Percentiles rank a stretch among this genome's conserved stretches.
phyloP scores from a whole-genome alignment of 2,888 invertebrate genomes.

The Macropis europaea region DNA sequence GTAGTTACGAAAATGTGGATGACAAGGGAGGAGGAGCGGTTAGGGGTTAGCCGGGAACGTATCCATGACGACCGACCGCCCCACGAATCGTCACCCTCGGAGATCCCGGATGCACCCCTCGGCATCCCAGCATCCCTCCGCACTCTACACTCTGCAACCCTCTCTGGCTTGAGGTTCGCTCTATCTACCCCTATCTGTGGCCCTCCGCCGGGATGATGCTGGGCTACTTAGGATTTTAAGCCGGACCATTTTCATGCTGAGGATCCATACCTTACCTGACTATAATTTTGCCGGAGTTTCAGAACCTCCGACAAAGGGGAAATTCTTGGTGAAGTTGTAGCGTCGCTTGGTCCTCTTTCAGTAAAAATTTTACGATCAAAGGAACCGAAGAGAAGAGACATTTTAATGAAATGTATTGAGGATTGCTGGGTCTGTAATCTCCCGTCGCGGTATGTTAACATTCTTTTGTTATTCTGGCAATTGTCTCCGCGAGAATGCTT shows the following conservation, averaged over 20 bases:
- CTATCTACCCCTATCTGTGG: slow-evolving; percentile 62
- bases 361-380: no score
- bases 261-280: slow-evolving; percentile 38
- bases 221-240: slow-evolving; percentile 67
- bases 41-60: slow-evolving; percentile 77
- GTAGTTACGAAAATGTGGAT: slow-evolving; percentile 68
- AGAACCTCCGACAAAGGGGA: slow-evolving; percentile 31
- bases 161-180: slow-evolving; percentile 31
- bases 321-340: slow-evolving; percentile 36
- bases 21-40: slow-evolving; percentile 71
- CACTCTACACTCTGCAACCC: slow-evolving; percentile 19
- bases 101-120: slow-evolving; percentile 75
- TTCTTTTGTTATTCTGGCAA: no score
- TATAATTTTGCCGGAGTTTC: slow-evolving; percentile 53
- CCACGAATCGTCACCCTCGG: slow-evolving; percentile 74
- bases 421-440: no score
- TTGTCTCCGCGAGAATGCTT: no score
- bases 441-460: no score
- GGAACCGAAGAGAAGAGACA: no score
- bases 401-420: no score
- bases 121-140: slow-evolving; percentile 65
- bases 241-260: slow-evolving; percentile 54
- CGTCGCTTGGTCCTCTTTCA: background rate
- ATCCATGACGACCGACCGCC: slow-evolving; percentile 79
- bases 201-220: slow-evolving; percentile 49